Evolutionary conservation across 1,140 invertebrate species (phyloP), one percentile per base, ranked within the genome.

Genomic region (Bombus soroeensis): DNA sequence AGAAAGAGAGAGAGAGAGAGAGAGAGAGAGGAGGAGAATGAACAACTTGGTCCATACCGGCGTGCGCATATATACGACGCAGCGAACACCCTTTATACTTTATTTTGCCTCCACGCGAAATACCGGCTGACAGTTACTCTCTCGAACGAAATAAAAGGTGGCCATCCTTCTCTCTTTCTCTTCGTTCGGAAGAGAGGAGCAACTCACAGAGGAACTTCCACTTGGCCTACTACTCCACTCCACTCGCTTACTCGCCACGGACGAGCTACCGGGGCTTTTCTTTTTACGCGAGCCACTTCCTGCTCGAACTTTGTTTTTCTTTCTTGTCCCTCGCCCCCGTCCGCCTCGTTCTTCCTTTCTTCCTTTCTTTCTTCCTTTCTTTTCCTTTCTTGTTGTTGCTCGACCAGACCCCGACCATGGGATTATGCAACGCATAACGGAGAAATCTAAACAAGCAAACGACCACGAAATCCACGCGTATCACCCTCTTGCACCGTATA

Each of bases 171-270:
- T 89, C 34, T 80, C 74, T 66, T 62, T 39, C 28, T 41, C 64
- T 64, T 75, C 9, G 70, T 53, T 71, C 86, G 81, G 78, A 86
- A 89, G 84, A 88, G 89, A 83, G 70, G 87, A 83, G 75, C 73
- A 84, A 83, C 87, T 83, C 74, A 53, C 78, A 66, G 87, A 90
- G 88, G 92, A 92, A 88, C 93, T 93, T 93, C 93, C 93, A 94
- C 92, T 94, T 94, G 94, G 94, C 94, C 94, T 94, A 94, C 93
- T 94, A 94, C 93, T 94, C 94, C 92, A 94, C 91, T 94, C 90
- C 87, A 82, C 89, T 86, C 80, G 70, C 70, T 82, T 68, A 90
- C 87, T 91, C 88, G 86, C 89, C 89, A 87, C 88, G 91, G 86
- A 88, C 91, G 87, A 86, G 86, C 87, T 89, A 91, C 88, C 83